Base-by-base conservation (phyloP, 2,888 invertebrate species). In the Pinctada fucata region DNA sequence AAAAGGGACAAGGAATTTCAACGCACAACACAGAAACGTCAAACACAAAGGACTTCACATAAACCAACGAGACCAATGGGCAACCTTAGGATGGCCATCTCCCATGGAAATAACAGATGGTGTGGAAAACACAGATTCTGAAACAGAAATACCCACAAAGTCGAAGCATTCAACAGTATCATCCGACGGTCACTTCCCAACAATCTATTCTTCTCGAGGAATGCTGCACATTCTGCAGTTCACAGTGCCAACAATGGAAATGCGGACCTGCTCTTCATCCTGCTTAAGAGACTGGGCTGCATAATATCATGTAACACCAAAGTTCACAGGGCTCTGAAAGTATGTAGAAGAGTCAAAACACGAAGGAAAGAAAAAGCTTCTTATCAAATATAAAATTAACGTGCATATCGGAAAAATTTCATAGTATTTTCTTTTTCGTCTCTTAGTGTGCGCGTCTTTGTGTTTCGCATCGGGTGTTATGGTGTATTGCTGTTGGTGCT, bases 211-310 rank as follows among this genome's bases (percentile, higher is more conserved):
- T 58, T 58, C 58, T 6, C 31, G 6, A 5, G 72, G 31, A 72
- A 72, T 51, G 52, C 58, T 45, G 8, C 47, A 5, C 72, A 72
- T 58, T 10, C 10, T 72, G 58, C 72, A 31, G 72, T 45, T 2
- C 58, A 50, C n/a, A 72, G 49, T 47, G 2, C 16, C 3, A 72
- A 72, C 51, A 50, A 72, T 45, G 31, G 47, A 3, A 47, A 3
- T 72, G 16, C 58, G 47, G 51, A 72, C 16, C 16, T 58, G 6
- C 2, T 58, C 4, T 10, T 47, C 4, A 4, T 31, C 5, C 31
- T 72, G 4, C 10, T 47, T 16, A 45, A 5, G 5, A 8, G 31
- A 6, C 45, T 3, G 4, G 63, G 72, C 8, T 45, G 45, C 45
- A 5, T 0, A 4, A 31, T 72, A 8, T 47, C 72, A 31, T 8